Conservation (phyloP, 2,797 vertebrate species). For the Mus minutoides region DNA sequence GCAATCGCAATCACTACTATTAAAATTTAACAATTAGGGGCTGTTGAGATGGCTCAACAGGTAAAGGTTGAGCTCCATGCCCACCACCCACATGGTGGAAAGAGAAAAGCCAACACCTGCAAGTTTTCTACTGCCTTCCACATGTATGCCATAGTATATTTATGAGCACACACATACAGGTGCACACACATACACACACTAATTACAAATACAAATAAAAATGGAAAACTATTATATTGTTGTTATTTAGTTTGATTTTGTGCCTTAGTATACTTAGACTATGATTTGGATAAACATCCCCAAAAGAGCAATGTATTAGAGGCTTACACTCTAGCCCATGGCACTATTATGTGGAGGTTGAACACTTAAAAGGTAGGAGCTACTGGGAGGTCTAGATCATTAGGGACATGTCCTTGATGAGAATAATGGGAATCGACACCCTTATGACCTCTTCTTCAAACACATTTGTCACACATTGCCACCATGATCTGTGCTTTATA, state of each 20-base stretch:
- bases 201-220: neutral
- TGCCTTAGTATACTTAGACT: neutral
- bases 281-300: neutral
- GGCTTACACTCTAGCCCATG: too few relatives aligned
- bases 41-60: too few relatives aligned
- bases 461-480: too few relatives aligned
- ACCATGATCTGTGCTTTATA: too few relatives aligned
- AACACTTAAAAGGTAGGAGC: too few relatives aligned
- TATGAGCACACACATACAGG: fast-evolving
- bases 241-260: neutral
- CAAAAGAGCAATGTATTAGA: too few relatives aligned
- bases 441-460: too few relatives aligned
- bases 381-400: too few relatives aligned
- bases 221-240: neutral
- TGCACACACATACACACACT: neutral
- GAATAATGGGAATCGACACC: too few relatives aligned
- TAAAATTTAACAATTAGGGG: neutral
- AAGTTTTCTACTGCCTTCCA: neutral
- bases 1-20: neutral
- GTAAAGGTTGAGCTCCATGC: too few relatives aligned
- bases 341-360: too few relatives aligned
- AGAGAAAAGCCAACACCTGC: neutral
- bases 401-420: too few relatives aligned
- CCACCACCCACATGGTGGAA: neutral
- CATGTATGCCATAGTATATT: neutral